These are phyloP conservation scores for Heliornis fulica DNA, from an alignment of 2,113 vertebrate species.

Conservation along the genomic window DNA sequence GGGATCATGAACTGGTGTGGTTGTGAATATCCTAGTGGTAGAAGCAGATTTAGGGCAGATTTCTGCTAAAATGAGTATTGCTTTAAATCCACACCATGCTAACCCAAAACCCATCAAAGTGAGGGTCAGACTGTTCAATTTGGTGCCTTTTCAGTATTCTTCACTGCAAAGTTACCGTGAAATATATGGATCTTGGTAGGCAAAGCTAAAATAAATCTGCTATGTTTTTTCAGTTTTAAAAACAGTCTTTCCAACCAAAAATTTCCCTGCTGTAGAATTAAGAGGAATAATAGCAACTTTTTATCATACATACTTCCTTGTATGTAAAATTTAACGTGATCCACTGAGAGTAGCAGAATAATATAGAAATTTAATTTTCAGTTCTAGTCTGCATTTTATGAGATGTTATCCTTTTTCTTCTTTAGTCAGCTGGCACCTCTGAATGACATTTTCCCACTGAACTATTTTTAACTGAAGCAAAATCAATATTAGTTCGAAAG, in stretches of 20 bases:
- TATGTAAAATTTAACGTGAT: background rate
- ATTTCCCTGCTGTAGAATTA: background rate
- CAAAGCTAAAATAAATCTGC: conserved; percentile 22
- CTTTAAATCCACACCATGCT: background rate
- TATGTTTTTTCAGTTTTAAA: background rate
- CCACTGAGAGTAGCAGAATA: background rate
- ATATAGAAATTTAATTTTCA: conserved; percentile 22
- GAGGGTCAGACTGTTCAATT: background rate
- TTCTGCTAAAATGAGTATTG: background rate
- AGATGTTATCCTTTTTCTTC: conserved; percentile 14
- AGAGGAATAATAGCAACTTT: background rate
- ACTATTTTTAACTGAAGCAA: conserved; percentile 50
- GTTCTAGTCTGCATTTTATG: background rate
- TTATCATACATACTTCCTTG: background rate
- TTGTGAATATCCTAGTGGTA: background rate
- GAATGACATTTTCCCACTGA: conserved; percentile 54
- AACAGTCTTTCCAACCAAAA: background rate
- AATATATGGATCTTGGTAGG: background rate
- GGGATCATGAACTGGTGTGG: background rate
- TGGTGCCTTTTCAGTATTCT: background rate
- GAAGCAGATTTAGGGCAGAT: rapidly evolving
- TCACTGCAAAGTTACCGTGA: background rate
- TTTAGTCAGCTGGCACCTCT: conserved; percentile 38
- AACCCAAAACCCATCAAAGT: background rate
- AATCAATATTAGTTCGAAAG: conserved; percentile 57